phyloP scores from a whole-genome alignment of 2,888 invertebrate genomes.

The Macroteleia sp. region DNA sequence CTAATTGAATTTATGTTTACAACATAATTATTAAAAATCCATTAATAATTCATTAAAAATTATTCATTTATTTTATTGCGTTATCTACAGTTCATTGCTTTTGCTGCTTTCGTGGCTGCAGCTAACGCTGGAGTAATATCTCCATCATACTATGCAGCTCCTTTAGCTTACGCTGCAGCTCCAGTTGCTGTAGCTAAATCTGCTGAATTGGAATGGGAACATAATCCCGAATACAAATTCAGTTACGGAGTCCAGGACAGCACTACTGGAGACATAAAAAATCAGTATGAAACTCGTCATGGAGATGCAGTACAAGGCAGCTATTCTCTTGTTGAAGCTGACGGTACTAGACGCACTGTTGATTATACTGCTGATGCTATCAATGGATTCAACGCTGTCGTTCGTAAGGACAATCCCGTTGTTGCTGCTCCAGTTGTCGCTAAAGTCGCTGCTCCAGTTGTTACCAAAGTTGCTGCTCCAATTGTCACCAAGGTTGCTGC shows the following conservation, averaged over 20 bases:
- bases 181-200: neutral
- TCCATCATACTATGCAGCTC: too few species aligned
- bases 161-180: too few species aligned
- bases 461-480: too few species aligned
- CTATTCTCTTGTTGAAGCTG: slow-evolving; percentile 60
- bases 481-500: too few species aligned
- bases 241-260: slow-evolving; percentile 67
- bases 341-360: neutral
- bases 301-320: slow-evolving; percentile 72
- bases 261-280: slow-evolving; percentile 72
- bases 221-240: neutral
- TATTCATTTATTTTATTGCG: too few species aligned
- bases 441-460: neutral
- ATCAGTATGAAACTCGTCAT: slow-evolving; percentile 70
- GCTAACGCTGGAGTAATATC: neutral
- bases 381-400: slow-evolving; percentile 66
- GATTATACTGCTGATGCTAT: slow-evolving; percentile 31
- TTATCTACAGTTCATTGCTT: neutral
- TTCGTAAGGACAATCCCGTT: neutral
- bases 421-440: slow-evolving; percentile 31
- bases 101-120: neutral
- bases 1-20: too few species aligned
- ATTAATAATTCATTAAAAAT: too few species aligned
- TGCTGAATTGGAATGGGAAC: neutral
- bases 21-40: too few species aligned